Percentiles rank a stretch among this genome's conserved stretches.
Conservation (phyloP, 1,140 invertebrate species). For the Pararge aegeria region DNA sequence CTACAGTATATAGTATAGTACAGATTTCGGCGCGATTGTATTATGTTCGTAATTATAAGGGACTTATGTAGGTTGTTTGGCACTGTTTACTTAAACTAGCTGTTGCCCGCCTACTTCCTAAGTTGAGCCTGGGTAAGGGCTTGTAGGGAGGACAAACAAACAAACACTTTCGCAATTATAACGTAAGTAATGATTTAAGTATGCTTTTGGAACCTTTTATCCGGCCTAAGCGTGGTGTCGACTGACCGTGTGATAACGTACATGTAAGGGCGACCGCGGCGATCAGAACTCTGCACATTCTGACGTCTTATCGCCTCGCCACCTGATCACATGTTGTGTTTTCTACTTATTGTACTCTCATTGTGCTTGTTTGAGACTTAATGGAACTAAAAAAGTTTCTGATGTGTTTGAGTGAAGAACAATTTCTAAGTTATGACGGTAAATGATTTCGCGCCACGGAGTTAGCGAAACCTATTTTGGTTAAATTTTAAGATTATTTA, state of each 20-base stretch:
- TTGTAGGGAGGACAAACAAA: too few relatives aligned
- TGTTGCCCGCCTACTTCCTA: too few relatives aligned
- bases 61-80: background rate
- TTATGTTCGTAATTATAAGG: too few relatives aligned
- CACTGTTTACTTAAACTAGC: conserved; percentile 13
- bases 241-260: conserved; percentile 59
- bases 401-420: background rate
- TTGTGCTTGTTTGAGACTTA: conserved; percentile 4
- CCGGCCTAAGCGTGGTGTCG: conserved; percentile 44
- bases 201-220: conserved; percentile 62
- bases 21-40: too few relatives aligned
- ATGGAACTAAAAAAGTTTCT: background rate
- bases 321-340: conserved; percentile 1
- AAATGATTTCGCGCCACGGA: background rate
- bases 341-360: background rate
- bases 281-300: conserved; percentile 52
- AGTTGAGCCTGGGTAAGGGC: too few relatives aligned
- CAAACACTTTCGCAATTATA: too few relatives aligned
- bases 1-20: too few relatives aligned
- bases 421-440: too few relatives aligned
- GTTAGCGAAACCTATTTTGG: too few relatives aligned
- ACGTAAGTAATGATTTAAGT: background rate
- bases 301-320: conserved; percentile 35
- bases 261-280: conserved; percentile 55
- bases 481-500: too few relatives aligned